Evolutionary conservation across 2,888 invertebrate species (phyloP), one percentile per base, ranked within the genome.

Genomic region (Drosophila gaucha): DNA sequence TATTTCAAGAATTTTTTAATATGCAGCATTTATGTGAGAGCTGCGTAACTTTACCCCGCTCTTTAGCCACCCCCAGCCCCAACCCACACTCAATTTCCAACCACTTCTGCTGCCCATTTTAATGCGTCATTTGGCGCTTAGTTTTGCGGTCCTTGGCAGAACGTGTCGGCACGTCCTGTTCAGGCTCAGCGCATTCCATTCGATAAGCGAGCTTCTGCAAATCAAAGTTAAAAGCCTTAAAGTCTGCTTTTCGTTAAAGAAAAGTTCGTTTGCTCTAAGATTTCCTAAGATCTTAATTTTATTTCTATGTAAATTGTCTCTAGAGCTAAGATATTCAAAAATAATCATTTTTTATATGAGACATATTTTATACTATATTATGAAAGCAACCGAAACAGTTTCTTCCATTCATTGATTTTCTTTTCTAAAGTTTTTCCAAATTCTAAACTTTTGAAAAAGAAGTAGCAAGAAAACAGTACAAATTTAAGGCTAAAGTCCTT

Each of bases 1-100:
- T 73, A 89, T 89, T 87, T 78, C 26, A 74, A 85, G 89, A 89
- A 85, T 85, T 85, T 85, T n/a, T 85, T 89, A 89, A 85, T 85
- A 85, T 85, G 82, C 78, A 78, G 68, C 87, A 87, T 88, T 83
- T 83, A 85, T 75, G 60, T 83, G 60, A n/a, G 24, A 28, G 22
- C 38, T 35, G 14, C 46, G 46, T n/a, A 28, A 20, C 26, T 30
- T 20, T 28, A 8, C 31, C 44, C 26, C 16, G 12, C 9, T 5
- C n/a, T 26, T 10, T 39, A 26, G 3, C 28, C 30, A 41, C 18
- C 5, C 12, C 2, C 30, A 8, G 1, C 3, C 12, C 26, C n/a
- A n/a, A n/a, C n/a, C n/a, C n/a, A n/a, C n/a, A n/a, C n/a, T n/a
- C n/a, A n/a, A n/a, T n/a, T n/a, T n/a, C n/a, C n/a, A n/a, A n/a